Evolutionary conservation across 2,888 invertebrate genomes (phyloP), one percentile per base, ranked within the genome.

Genomic region (Apamea monoglypha): DNA sequence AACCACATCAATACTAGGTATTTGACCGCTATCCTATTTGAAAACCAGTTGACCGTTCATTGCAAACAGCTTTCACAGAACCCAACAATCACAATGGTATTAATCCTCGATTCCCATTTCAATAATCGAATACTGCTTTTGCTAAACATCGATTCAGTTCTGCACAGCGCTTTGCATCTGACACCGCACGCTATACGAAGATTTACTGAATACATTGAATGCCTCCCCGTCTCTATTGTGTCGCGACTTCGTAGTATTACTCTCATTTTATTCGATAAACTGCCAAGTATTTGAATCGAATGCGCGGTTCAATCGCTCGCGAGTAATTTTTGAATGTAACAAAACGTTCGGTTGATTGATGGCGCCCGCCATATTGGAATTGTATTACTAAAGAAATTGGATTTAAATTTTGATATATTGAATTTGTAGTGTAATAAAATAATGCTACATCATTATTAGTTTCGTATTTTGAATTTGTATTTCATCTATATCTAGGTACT

Each of bases 201-300:
- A 92, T 93, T 92, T 92, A 92, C 88, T 88, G 91, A 92, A 91
- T 88, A 89, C 89, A 85, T 84, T 89, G 84, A 88, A 86, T 87
- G 84, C 87, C 87, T 84, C 83, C 78, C 85, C 84, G 71, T 80
- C 80, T 81, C 86, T 82, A 89, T 89, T 90, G 89, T 90, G 83
- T 85, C 80, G 74, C 81, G 80, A 86, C 75, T 83, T 79, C 73
- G 83, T 81, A 71, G 85, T 89, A 89, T 89, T 89, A 86, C 82
- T 83, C 83, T 73, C 82, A 76, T 87, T 90, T 86, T 87, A 87
- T 87, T 90, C 84, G 80, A 89, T 89, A 90, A 88, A 89, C 83
- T 87, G 87, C 76, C 59, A 88, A 90, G 82, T 89, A 87, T 88
- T 89, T 71, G 79, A 88, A 87, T 87, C 73, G 74, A 83, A 83